Evolutionary conservation across 2,113 vertebrate genomes (phyloP).

Genomic region (Heterochromis multidens): DNA sequence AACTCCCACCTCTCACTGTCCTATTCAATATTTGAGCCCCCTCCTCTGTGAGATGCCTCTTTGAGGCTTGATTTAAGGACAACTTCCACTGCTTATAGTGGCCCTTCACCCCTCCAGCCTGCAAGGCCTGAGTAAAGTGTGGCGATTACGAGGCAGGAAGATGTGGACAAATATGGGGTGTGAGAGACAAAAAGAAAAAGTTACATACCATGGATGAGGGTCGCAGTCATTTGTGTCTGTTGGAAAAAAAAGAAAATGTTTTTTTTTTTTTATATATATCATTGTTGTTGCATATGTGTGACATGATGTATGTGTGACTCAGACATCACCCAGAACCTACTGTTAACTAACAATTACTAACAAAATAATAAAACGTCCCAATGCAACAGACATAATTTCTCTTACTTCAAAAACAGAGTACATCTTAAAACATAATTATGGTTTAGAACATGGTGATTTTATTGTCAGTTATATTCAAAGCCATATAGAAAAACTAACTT

Average conservation of each 20-base stretch:
- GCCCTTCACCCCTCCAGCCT: constrained; percentile 37
- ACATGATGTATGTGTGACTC: too few species aligned
- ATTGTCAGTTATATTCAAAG: background rate
- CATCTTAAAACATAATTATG: background rate
- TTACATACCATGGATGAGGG: constrained; percentile 92
- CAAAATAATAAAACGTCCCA: background rate
- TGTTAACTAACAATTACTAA: too few species aligned
- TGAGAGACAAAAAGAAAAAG: background rate
- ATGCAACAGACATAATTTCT: background rate
- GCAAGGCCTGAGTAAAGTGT: constrained; percentile 37
- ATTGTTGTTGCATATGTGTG: background rate
- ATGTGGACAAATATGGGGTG: background rate
- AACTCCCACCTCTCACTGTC: constrained; percentile 44
- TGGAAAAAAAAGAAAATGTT: background rate
- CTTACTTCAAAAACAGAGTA: background rate
- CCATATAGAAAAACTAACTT: constrained; percentile 76
- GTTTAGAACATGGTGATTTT: background rate
- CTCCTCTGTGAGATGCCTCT: constrained; percentile 44
- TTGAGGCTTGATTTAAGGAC: constrained; percentile 71
- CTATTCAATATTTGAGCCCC: constrained; percentile 41
- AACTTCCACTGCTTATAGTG: constrained; percentile 62
- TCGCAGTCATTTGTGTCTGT: constrained; percentile 96
- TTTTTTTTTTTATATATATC: background rate
- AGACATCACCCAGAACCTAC: too few species aligned
- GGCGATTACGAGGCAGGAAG: background rate